Base-by-base conservation (phyloP, 2,888 invertebrate genomes). In the Adelphocoris suturalis region DNA sequence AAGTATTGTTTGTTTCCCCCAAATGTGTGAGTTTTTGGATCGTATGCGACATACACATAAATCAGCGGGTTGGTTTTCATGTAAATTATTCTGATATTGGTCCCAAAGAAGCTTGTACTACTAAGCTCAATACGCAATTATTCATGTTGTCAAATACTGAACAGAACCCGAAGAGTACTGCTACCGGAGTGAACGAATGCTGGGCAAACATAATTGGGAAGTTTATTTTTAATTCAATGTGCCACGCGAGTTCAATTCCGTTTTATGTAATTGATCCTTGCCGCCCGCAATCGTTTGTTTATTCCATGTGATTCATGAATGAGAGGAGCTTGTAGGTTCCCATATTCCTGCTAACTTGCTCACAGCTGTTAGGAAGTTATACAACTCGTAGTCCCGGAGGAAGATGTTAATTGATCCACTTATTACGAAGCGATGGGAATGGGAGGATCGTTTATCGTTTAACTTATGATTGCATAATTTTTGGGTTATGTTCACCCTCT, bases 401-500 rank as follows among this genome's bases (percentile, higher is more conserved):
- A 85, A 85, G 85, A 85, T 85, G 85, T 75, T 86, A 86, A 86
- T 86, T 86, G 75, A 55, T 86, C 76, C 75, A 86, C 37, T 86
- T 76, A 85, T 85, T 55, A 85, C 47, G 86, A 75, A 4, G 48
- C 14, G 68, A 47, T 86, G 86, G 28, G 86, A 86, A 75, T 82
- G 48, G 23, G 82, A 27, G 82, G 16, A 82, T 52, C 82, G 52
- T 82, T 82, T 82, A 82, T 19, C 27, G 13, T 27, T 82, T 27
- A 82, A 28, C 4, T 82, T 82, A 46, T 68, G 68, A 23, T 68
- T 68, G 68, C 23, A 27, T 68, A 68, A 68, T 68, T 80, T 14
- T 80, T 46, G 14, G 13, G 78, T 80, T 47, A 80, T 80, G 78
- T 80, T 80, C 78, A 11, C 2, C 78, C n/a, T 3, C 46, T 37